Base-by-base conservation (phyloP, 1,140 invertebrate species). In the Lanistes nyassanus region DNA sequence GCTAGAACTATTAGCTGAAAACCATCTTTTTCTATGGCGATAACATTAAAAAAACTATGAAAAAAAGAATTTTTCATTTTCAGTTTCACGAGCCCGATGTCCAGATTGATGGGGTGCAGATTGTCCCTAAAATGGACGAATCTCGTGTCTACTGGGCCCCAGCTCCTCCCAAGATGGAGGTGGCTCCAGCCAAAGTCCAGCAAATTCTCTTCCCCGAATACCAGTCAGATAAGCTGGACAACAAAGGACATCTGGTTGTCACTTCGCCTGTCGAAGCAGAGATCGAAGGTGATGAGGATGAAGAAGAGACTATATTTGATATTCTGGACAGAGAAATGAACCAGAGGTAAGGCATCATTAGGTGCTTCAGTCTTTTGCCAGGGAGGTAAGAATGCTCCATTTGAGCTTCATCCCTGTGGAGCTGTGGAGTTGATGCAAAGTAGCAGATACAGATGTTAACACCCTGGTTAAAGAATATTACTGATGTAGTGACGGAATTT, bases 81-180 rank as follows among this genome's bases (percentile, higher is more conserved):
- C 78, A 84, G 82, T 77, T 83, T 78, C 70, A 67, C 29, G 58
- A 75, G 26, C 29, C 62, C 72, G 80, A 82, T 19, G 66, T 85
- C 26, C 64, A 55, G 36, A 66, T 86, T 11, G 76, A 79, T 53
- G 87, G 87, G 11, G 73, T 76, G 60, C 74, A 73, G 36, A 77
- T 84, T 21, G 47, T 68, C 13, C 67, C 84, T 16, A 73, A 76
- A 53, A 78, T 72, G 64, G 85, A 89, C 76, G 87, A 88, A 67
- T 87, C 87, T 11, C 76, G 87, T 29, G 74, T 87, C 9, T 89
- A 87, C 79, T 88, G 88, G 87, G 84, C 80, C 58, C 87, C 88
- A 37, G 88, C 88, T 16, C 88, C 88, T n/a, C 86, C 88, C n/a
- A 89, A 88, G 77, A 78, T 89, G 70, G 84, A 85, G 68, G 81